Evolutionary conservation across 2,797 vertebrate genomes (phyloP).

Genomic region (Gallinago stenura): DNA sequence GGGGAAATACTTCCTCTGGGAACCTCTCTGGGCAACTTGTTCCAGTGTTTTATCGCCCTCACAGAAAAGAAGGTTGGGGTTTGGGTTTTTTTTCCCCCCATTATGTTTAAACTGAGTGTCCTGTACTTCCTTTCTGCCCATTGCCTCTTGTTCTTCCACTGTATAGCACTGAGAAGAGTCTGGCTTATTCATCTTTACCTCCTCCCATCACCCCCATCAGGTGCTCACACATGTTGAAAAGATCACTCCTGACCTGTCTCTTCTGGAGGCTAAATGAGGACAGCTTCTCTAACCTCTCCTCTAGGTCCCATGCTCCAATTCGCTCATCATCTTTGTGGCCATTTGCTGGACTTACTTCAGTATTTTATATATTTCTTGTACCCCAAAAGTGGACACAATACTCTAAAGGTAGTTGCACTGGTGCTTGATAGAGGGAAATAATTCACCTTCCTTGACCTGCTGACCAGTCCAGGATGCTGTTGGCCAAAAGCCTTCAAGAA

Average conservation of each 20-base stretch:
- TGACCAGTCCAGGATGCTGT: neutral
- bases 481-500: neutral
- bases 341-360: neutral
- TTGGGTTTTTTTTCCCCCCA: neutral
- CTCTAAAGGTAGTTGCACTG: neutral
- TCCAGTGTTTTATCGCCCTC: neutral
- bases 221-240: neutral
- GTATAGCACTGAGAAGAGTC: neutral
- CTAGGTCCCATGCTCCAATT: neutral
- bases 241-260: neutral
- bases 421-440: neutral
- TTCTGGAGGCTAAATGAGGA: neutral
- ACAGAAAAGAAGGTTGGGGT: neutral
- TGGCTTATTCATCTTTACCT: neutral
- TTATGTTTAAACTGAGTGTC: neutral
- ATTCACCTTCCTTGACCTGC: neutral
- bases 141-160: neutral
- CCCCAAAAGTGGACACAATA: neutral
- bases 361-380: neutral
- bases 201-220: neutral
- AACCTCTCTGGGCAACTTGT: neutral
- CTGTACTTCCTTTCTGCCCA: neutral
- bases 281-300: neutral
- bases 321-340: neutral
- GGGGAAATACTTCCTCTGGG: neutral